Evolutionary conservation across 1,140 invertebrate genomes (phyloP), one percentile per base, ranked within the genome.

Genomic region (Diorhabda elongata): DNA sequence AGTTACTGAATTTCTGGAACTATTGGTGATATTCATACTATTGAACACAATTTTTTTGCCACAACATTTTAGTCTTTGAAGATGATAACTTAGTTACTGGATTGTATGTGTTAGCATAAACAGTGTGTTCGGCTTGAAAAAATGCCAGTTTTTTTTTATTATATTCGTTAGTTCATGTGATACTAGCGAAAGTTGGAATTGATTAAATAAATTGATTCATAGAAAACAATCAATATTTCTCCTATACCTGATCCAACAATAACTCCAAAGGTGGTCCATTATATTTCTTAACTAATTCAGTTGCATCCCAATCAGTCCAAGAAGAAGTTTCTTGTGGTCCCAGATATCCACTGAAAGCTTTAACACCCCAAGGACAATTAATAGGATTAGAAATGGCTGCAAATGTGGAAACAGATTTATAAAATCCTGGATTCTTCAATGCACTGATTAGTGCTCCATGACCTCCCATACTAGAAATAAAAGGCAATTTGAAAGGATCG

Each of bases 391-490:
- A 90, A 77, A 99, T 98, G 0, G 98, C 96, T 41, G 98, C 89
- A 87, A 99, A 99, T n/a, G 95, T 95, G 69, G 96, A 97, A 0
- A 98, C 95, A 56, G 92, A 92, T 73, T 88, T 88, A 81, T 95
- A 99, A 68, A 92, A 83, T 4, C 91, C 91, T 42, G 96, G 97
- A 82, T 97, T 98, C 81, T 95, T 95, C 41, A 99, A 82, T 11
- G 92, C 91, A 81, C 92, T 94, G 45, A 97, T 91, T 42, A 99
- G 81, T 43, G 98, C 97, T 43, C 98, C 98, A 84, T 98, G 96
- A 65, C 97, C 97, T 64, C 97, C 97, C 96, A 98, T 98, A 78
- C 95, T 96, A 76, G 63, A 87, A 84, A 73, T 47, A 61, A 64
- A 41, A 61, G 11, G 11, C 42, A 3, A 5, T 6, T 9, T 3